A percentile compares a stretch with the other conserved stretches of the same genome.
These are phyloP conservation scores for Echeneis naucrates DNA, from an alignment of 2,797 vertebrate species.

Conservation along the genomic window DNA sequence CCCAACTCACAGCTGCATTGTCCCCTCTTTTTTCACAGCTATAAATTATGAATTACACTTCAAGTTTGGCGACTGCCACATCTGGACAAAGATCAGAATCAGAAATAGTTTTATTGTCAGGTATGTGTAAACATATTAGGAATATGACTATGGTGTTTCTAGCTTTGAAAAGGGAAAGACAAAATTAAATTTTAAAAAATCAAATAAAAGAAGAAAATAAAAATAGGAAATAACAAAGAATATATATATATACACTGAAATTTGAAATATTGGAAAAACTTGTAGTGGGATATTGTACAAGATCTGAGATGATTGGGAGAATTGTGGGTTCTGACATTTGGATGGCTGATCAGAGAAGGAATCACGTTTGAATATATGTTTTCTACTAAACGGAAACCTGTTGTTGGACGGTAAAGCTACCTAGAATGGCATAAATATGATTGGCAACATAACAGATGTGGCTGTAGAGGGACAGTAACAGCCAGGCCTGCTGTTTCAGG, in stretches of 20 bases:
- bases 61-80: slow-evolving; percentile 5
- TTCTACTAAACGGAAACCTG: background rate
- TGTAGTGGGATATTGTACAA: too few species aligned
- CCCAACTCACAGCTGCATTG: background rate
- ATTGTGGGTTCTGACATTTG: slow-evolving; percentile 7
- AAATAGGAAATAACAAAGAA: too few species aligned
- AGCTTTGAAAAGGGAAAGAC: too few species aligned
- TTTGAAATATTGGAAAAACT: too few species aligned
- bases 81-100: slow-evolving; percentile 22
- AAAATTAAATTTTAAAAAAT: too few species aligned
- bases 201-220: too few species aligned
- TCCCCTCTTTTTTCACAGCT: background rate
- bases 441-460: background rate
- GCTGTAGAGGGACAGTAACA: background rate
- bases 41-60: slow-evolving; percentile 11
- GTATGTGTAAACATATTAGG: too few species aligned
- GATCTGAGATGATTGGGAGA: slow-evolving; percentile 7
- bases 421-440: background rate
- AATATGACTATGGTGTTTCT: too few species aligned
- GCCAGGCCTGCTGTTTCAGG: background rate
- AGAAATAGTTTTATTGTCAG: too few species aligned
- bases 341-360: background rate
- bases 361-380: background rate
- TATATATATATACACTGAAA: too few species aligned
- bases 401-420: background rate